A percentile compares a stretch with the other conserved stretches of the same genome.
Conservation (phyloP, 2,888 invertebrate species). For the Schizotus pectinicornis region DNA sequence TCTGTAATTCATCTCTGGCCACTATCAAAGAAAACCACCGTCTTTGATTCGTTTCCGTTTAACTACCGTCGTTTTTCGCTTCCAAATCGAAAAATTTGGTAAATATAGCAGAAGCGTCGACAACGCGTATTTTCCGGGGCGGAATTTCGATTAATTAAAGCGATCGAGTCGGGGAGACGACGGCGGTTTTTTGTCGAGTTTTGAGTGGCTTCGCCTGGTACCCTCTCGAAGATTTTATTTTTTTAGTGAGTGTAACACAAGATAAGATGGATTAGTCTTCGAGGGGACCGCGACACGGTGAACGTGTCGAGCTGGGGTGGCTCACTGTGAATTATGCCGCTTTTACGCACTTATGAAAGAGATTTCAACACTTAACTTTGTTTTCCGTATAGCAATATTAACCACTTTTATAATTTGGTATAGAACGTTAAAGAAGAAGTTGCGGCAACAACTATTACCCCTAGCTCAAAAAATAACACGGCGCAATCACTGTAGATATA, state of each 20-base stretch:
- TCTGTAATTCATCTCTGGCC: conserved; percentile 13
- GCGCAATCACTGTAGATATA: no score
- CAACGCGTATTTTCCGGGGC: not conserved
- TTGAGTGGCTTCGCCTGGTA: conserved; percentile 2
- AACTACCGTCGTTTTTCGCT: conserved; percentile 6
- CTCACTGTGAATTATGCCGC: conserved; percentile 24
- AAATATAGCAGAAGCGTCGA: not conserved
- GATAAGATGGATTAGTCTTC: conserved; percentile 43
- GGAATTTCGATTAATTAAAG: conserved; percentile 1
- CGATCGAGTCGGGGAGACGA: not conserved
- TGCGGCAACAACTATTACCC: no score
- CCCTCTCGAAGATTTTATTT: conserved; percentile 28
- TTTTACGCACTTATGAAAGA: conserved; percentile 18
- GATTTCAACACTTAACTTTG: conserved; percentile 26
- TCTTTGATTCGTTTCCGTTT: conserved; percentile 19
- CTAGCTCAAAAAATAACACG: no score
- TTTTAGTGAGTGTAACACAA: conserved; percentile 27
- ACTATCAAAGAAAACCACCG: conserved; percentile 23
- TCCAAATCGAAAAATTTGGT: not conserved
- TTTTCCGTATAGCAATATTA: not conserved
- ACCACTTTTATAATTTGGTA: not conserved
- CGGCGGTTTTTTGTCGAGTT: not conserved
- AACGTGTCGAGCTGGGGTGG: conserved; percentile 30
- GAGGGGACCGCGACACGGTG: conserved; percentile 35
- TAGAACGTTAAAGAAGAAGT: no score